phyloP scores from a whole-genome alignment of 2,888 invertebrate genomes.

The Gasteruption jaculator region DNA sequence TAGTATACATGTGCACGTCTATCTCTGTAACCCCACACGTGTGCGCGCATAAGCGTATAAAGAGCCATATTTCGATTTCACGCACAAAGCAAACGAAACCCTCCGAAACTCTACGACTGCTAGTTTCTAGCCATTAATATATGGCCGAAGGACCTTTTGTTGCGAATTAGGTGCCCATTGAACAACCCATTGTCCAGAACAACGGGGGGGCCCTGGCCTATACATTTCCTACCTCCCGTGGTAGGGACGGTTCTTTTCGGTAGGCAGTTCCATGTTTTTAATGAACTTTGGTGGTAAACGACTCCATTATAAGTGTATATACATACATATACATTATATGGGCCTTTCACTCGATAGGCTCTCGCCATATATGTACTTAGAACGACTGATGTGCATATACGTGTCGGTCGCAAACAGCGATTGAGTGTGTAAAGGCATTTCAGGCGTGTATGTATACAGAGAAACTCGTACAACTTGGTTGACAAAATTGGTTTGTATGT shows the following conservation, averaged over 20 bases:
- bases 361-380: too few relatives aligned
- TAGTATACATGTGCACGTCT: slow-evolving; percentile 6
- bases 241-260: slow-evolving; percentile 4
- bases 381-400: too few relatives aligned
- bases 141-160: slow-evolving; percentile 41
- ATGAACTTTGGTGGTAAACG: too few relatives aligned
- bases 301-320: too few relatives aligned
- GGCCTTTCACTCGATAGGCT: too few relatives aligned
- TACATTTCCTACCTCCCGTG: neutral
- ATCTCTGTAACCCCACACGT: slow-evolving; percentile 5
- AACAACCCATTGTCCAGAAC: slow-evolving; percentile 38
- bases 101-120: slow-evolving; percentile 26
- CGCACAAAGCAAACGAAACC: too few relatives aligned
- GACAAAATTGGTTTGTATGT: too few relatives aligned
- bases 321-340: too few relatives aligned
- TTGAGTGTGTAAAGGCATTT: too few relatives aligned
- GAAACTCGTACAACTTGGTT: too few relatives aligned
- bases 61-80: slow-evolving; percentile 23
- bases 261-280: neutral
- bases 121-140: slow-evolving; percentile 44
- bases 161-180: slow-evolving; percentile 47
- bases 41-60: slow-evolving; percentile 14
- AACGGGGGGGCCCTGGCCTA: slow-evolving; percentile 28
- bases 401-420: too few relatives aligned
- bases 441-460: too few relatives aligned